Evolutionary conservation across 1,140 invertebrate species (phyloP), one percentile per base, ranked within the genome.

Genomic region (Rhizoglyphus robini): DNA sequence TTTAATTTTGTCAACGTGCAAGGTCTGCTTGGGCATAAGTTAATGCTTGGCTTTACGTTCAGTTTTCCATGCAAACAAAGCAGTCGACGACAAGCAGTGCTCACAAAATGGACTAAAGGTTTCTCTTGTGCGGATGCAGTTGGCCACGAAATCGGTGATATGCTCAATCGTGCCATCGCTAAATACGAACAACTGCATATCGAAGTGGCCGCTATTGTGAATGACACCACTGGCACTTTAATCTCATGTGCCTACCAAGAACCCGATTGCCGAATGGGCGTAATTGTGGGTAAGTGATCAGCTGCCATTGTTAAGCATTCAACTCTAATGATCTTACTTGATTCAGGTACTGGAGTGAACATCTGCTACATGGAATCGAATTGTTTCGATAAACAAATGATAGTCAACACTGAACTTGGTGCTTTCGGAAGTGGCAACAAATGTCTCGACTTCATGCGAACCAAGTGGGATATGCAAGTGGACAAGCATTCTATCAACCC

Each of bases 321-420:
- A n/a, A n/a, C n/a, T n/a, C n/a, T n/a, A n/a, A n/a, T n/a, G n/a
- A n/a, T n/a, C n/a, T n/a, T n/a, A n/a, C n/a, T n/a, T n/a, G 15
- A 23, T 46, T 15, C 41, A 46, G 51, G 58, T 4, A 97, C 93
- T 2, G 94, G 94, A 20, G 90, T 86, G 67, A 99, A 98, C 78
- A 93, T 93, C 0, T 98, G 95, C 75, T 98, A 98, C 74, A 88
- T 98, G 34, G 96, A 99, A 74, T 82, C 87, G 57, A 78, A 83
- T 61, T 86, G 86, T 70, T 83, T 84, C 4, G 3, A 58, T 18
- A 67, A 61, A 34, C 69, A 82, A 76, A 86, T 97, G 67, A 80
- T 96, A 38, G 85, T 97, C 59, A 98, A 98, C 74, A 90, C 88
- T 0, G 95, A 98, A 78, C 96, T 91, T 92, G 95, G 95, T 36